Evolutionary conservation across 2,888 invertebrate genomes (phyloP), one percentile per base, ranked within the genome.

Genomic region (Drosophila hamatofila): DNA sequence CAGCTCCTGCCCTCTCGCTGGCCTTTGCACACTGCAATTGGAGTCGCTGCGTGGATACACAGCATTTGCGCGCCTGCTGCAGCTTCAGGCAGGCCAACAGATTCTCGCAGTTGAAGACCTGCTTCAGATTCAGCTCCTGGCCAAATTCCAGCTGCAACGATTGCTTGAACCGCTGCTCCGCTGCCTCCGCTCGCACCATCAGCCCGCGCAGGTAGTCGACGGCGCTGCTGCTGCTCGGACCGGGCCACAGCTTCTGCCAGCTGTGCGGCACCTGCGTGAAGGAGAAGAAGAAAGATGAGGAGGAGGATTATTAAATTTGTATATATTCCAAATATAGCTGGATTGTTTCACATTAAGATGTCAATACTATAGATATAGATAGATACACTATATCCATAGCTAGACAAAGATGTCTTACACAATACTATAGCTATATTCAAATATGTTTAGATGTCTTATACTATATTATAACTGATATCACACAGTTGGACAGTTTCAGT

Each of bases 201-300:
- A 93, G 72, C 0, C 86, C 91, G 65, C 91, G 92, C 14, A 93
- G 66, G 42, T 91, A 93, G 18, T 93, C 93, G 9, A 91, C 81
- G 1, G 91, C 90, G 5, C 82, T 81, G 58, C 49, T 64, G 59
- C 68, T 76, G 64, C 87, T 81, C 4, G 93, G 91, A 0, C 93
- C 93, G 0, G 75, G 56, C 93, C 93, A 93, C 6, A 91, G 75
- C 63, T 91, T 90, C 33, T 83, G 83, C 93, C 93, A 93, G 48
- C 74, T 76, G 21, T 76, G 56, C 0, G 93, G 93, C 21, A 91
- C 91, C 92, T 92, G 54, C 0, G 0, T 30, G 14, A 33, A 12
- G 18, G 14, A 33, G 27, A 3, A 49, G 23, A 8, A 16, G 3
- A n/a, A 3, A 11, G 21, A 41, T n/a, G n/a, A 39, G 2, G 7